Evolutionary conservation across 2,888 invertebrate genomes (phyloP), one percentile per base, ranked within the genome.

Genomic region (Rhabditoides inermis): DNA sequence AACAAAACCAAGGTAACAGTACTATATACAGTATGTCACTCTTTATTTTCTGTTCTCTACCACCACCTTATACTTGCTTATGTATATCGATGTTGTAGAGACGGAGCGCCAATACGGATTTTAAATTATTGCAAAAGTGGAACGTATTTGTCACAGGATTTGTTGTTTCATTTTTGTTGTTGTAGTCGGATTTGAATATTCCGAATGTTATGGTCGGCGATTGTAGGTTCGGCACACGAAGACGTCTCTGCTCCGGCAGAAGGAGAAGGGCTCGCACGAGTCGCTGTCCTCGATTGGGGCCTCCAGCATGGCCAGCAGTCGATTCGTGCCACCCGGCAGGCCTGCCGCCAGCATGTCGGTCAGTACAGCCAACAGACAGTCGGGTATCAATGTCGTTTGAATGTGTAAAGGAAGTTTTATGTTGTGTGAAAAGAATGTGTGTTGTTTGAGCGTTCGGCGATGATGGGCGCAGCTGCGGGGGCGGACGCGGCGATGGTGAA

Each of bases 271-370:
- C 57, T 86, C 42, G 51, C 81, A 84, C 51, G 86, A 87, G 71
- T 91, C 91, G 12, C 85, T 87, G 70, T 90, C 89, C 77, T 90
- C 90, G 40, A 82, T 90, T 73, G 83, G 85, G 42, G 84, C 85
- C 4, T 53, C 58, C 1, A 58, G 58, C 41, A 32, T 59, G n/a
- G 61, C 56, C 22, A 56, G 55, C 15, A 53, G 55, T 3, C 46
- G 61, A 47, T 48, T 56, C 30, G 54, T 46, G n/a, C n/a, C 39
- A 2, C 45, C 27, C 15, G 3, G 30, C 22, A 28, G 27, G 35
- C 28, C 10, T 2, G 23, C 23, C 7, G 10, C 18, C 18, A 18
- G 7, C 7, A 40, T 15, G 15, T 15, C 18, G 10, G 15, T 18
- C 7, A 40, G n/a, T n/a, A n/a, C n/a, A n/a, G n/a, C n/a, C n/a